A percentile compares a stretch with the other conserved stretches of the same genome.
These are phyloP conservation scores for Myiozetetes cayanensis DNA, from an alignment of 2,113 vertebrate species.

Conservation along the genomic window DNA sequence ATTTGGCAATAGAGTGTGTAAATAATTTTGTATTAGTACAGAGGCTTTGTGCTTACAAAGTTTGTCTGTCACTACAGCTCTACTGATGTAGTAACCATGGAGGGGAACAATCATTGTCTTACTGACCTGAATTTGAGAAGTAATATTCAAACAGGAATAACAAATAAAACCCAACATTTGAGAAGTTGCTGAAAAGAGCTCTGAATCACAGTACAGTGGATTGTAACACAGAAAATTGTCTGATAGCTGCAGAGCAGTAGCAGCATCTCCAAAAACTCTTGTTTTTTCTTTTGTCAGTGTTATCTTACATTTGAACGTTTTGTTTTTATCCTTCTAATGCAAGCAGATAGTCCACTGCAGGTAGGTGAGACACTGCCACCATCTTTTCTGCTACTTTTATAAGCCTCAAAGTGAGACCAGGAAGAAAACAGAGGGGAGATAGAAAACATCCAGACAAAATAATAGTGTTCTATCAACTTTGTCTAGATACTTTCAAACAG, in stretches of 20 bases:
- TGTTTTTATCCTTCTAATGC: neutral
- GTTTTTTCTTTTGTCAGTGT: neutral
- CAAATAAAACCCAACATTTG: neutral
- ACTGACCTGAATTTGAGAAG: neutral
- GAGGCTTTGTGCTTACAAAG: neutral
- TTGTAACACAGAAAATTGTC: neutral
- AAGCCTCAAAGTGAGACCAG: neutral
- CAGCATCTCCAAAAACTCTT: neutral
- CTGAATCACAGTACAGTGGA: neutral
- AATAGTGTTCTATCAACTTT: neutral
- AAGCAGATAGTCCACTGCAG: neutral
- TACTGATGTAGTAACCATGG: neutral
- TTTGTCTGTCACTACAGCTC: neutral
- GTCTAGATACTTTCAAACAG: neutral
- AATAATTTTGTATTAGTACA: neutral
- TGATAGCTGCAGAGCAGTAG: neutral
- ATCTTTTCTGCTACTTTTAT: neutral
- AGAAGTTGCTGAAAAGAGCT: neutral
- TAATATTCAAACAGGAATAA: neutral
- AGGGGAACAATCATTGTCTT: neutral
- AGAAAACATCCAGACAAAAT: neutral
- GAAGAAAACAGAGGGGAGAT: neutral
- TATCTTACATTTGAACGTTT: neutral
- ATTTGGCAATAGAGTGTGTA: neutral
- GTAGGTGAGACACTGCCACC: neutral